Conservation (phyloP, 1,140 invertebrate genomes). For the Dufourea novaeangliae region DNA sequence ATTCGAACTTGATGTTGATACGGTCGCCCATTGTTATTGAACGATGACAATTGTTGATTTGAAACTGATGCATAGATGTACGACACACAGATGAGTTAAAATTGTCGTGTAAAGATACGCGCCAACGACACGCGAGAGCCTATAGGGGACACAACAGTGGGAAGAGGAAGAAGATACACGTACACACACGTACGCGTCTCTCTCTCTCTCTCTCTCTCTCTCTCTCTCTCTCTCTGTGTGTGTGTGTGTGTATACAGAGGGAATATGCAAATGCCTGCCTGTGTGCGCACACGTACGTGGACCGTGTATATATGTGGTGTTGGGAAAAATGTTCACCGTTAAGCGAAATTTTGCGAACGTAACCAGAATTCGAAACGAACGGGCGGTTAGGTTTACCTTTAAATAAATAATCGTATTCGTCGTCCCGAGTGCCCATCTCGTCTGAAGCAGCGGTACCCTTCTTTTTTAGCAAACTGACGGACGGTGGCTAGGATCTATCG, state of each 20-base stretch:
- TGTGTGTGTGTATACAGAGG: background rate
- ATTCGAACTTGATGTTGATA: slow-evolving; percentile 8
- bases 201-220: too few relatives aligned
- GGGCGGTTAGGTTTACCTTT: slow-evolving; percentile 91
- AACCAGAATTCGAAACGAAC: background rate
- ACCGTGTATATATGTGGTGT: slow-evolving; percentile 14
- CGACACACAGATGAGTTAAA: background rate
- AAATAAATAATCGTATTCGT: slow-evolving; percentile 99
- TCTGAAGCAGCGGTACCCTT: slow-evolving; percentile 65
- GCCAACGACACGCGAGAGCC: background rate
- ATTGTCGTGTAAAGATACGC: background rate
- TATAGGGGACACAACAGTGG: slow-evolving; percentile 1
- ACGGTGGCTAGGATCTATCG: slow-evolving; percentile 51
- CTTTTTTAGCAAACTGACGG: slow-evolving; percentile 52
- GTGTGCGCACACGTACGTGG: background rate
- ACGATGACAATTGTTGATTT: slow-evolving; percentile 34
- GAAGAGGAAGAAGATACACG: too few relatives aligned
- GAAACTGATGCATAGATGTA: background rate
- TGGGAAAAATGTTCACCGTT: slow-evolving; percentile 32
- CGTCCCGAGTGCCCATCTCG: slow-evolving; percentile 97
- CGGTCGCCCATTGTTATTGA: background rate
- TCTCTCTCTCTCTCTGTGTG: background rate
- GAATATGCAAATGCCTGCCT: background rate
- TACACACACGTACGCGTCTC: background rate
- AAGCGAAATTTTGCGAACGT: background rate